Conservation (phyloP, 35 echinoderm and acorn worm genomes). For the Ptychodera flava region DNA sequence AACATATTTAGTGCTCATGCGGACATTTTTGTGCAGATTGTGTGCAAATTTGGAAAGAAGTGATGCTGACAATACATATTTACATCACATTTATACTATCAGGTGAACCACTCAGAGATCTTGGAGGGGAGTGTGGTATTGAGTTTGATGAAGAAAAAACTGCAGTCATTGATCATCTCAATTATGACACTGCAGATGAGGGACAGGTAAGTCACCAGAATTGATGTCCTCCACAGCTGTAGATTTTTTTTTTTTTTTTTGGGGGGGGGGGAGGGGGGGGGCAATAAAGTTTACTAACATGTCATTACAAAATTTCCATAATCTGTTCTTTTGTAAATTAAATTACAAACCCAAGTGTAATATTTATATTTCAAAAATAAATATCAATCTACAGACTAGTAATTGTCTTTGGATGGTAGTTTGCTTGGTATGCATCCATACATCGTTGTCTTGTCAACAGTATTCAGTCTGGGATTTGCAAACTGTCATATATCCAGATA, state of each 20-base stretch:
- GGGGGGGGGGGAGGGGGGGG: background rate
- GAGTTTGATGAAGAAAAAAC: conserved; percentile 99
- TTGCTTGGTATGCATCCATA: too few relatives aligned
- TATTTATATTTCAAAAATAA: too few relatives aligned
- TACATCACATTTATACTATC: too few relatives aligned
- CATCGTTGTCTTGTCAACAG: too few relatives aligned
- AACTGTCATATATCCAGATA: too few relatives aligned
- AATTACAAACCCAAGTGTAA: background rate
- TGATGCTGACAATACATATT: too few relatives aligned
- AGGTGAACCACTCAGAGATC: conserved; percentile 92
- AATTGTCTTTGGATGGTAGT: too few relatives aligned
- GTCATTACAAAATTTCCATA: conserved; percentile 13
- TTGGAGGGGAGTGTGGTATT: conserved; percentile 88
- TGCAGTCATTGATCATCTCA: conserved; percentile 95
- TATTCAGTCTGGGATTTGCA: too few relatives aligned
- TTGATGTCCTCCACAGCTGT: background rate
- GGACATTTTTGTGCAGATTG: too few relatives aligned
- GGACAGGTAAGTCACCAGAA: conserved; percentile 64
- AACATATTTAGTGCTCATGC: too few relatives aligned
- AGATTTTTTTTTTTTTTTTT: conserved; percentile 13
- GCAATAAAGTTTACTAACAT: background rate
- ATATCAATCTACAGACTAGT: too few relatives aligned
- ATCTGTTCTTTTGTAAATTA: background rate
- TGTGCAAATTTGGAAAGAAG: too few relatives aligned
- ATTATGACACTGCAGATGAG: conserved; percentile 92